Evolutionary conservation across 2,888 invertebrate genomes (phyloP).

Genomic region (Lepas anatifera): DNA sequence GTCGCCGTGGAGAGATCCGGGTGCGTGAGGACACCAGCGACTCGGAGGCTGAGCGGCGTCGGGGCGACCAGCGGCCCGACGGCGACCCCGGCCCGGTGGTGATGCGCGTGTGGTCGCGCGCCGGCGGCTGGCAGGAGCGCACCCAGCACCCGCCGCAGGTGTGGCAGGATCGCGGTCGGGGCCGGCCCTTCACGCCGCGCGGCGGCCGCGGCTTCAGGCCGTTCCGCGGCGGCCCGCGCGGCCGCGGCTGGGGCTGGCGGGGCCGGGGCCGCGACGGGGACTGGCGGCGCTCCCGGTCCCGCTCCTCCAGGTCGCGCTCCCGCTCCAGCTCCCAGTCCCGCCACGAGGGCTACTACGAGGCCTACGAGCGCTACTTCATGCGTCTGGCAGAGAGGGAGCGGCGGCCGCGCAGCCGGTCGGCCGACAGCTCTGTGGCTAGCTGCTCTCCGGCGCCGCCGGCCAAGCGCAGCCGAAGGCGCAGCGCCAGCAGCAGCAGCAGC

Average conservation of each 20-base stretch:
- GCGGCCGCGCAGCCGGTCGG: not conserved
- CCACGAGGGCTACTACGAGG: slow-evolving; percentile 6
- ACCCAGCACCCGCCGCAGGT: too few species aligned
- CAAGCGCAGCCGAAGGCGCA: not conserved
- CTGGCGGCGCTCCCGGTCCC: not conserved
- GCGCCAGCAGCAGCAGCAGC: not conserved
- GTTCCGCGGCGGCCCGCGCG: not conserved
- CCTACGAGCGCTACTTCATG: slow-evolving; percentile 11
- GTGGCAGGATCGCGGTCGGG: not conserved
- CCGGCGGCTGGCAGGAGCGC: not conserved
- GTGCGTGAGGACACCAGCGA: slow-evolving; percentile 7
- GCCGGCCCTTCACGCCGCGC: not conserved
- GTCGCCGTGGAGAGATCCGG: not conserved
- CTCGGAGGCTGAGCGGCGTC: not conserved
- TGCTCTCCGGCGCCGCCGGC: not conserved
- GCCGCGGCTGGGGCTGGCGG: not conserved
- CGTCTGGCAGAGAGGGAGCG: not conserved
- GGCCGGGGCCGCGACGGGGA: not conserved
- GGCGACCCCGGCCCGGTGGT: not conserved
- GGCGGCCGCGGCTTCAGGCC: not conserved
- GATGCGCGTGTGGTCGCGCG: not conserved
- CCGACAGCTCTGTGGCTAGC: too few species aligned
- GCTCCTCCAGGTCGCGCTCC: not conserved
- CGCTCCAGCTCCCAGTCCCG: not conserved
- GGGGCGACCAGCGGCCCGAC: not conserved